Base-by-base conservation (phyloP, 2,797 vertebrate genomes). In the Xenopus petersii region DNA sequence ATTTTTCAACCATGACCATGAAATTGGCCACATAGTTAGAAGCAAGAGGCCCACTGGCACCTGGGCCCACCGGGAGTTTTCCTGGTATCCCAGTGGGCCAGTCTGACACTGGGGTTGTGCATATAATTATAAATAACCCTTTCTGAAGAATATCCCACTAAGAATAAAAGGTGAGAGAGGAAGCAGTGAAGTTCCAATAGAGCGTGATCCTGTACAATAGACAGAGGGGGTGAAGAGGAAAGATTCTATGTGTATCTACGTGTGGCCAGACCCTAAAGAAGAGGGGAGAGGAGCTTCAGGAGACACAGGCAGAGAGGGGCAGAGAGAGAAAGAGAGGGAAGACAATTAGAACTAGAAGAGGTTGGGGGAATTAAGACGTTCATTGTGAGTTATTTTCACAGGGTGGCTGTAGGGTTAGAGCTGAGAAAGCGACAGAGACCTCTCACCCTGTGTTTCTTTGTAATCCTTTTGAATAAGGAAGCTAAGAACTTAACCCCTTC, bases 321-420 rank as follows among this genome's bases (percentile, higher is more conserved):
- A 42, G 36, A 42, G 36, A 9, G 36, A 42, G 36, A 30, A 30
- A 30, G 26, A 42, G 36, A 42, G 17, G 49, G 65, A 67, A 42
- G 47, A 49, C 60, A 48, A 67, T 47, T 64, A 65, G 67, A 58
- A 64, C n/a, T 68, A 67, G 64, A 49, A 62, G 66, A 60, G 61
- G 46, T 59, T 77, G 64, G 47, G 54, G 67, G 76, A 79, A 79
- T 79, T 79, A 79, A 79, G 76, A 79, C 76, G 74, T 79, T 74
- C 71, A 79, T 79, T 79, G 73, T 70, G 46, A 79, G 76, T 70
- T 74, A 70, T 74, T 79, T 79, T 79, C 76, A 79, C 73, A 73
- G 76, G 64, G 71, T 78, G 55, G 75, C 69, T 67, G 75, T 71
- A 64, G 62, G 74, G 71, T 69, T 73, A 64, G 60, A 60, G 68